A percentile compares a stretch with the other conserved stretches of the same genome.
These are phyloP conservation scores for Spisula solida DNA, from an alignment of 2,888 invertebrate species.

Conservation along the genomic window DNA sequence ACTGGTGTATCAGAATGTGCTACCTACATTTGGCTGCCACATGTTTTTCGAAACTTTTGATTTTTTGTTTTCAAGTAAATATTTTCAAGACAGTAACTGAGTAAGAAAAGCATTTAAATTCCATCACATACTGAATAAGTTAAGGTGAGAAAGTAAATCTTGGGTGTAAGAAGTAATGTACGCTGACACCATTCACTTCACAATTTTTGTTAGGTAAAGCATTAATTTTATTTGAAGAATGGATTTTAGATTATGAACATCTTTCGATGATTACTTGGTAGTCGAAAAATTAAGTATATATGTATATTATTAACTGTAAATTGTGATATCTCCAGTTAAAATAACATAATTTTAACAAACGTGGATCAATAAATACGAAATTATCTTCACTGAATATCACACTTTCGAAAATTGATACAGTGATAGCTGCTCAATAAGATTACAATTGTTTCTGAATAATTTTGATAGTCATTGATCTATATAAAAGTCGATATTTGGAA, in stretches of 20 bases:
- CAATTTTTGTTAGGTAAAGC: background rate
- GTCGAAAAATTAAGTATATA: constrained; percentile 16
- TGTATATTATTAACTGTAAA: too few relatives aligned
- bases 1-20: constrained; percentile 37
- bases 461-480: too few relatives aligned
- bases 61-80: background rate
- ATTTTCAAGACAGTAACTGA: too few relatives aligned
- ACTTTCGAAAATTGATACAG: background rate
- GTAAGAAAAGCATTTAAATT: constrained; percentile 1
- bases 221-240: constrained; percentile 5
- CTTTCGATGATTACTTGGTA: constrained; percentile 21
- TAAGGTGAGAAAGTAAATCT: constrained; percentile 7
- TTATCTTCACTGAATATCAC: background rate
- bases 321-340: too few relatives aligned
- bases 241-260: constrained; percentile 31
- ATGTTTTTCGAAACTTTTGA: constrained; percentile 19
- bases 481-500: too few relatives aligned
- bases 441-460: too few relatives aligned
- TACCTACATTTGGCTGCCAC: constrained; percentile 33
- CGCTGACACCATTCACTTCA: background rate
- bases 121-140: background rate
- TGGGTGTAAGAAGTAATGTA: background rate
- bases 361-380: background rate
- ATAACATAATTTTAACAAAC: background rate
- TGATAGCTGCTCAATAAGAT: too few relatives aligned